These are phyloP conservation scores for Danio aesculapii DNA, from an alignment of 2,797 vertebrate species.

Conservation along the genomic window DNA sequence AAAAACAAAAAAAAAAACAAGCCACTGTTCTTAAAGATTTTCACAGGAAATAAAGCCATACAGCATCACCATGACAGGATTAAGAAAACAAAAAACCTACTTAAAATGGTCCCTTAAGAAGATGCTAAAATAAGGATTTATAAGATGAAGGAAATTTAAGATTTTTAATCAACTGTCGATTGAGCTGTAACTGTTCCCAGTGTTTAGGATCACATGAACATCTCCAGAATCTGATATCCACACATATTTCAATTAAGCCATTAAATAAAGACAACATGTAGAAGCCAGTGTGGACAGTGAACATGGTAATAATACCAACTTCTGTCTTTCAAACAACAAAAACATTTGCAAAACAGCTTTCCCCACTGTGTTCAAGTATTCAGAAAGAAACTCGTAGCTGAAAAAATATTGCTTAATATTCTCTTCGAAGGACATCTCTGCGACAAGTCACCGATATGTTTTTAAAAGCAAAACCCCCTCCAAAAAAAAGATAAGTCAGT, in stretches of 20 bases:
- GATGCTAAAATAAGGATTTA: not conserved
- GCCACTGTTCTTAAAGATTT: not conserved
- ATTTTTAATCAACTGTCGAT: not conserved
- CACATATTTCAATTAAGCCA: not conserved
- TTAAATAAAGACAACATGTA: slow-evolving; percentile 2
- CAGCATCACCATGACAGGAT: slow-evolving; percentile 2
- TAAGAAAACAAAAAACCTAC: not conserved
- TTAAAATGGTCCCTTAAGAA: slow-evolving; percentile 2
- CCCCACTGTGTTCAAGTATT: slow-evolving; percentile 66
- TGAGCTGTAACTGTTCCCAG: slow-evolving; percentile 20
- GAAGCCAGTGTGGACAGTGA: slow-evolving; percentile 22
- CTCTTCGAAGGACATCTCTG: slow-evolving; percentile 42
- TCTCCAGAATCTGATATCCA: not conserved
- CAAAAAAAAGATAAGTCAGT: not conserved
- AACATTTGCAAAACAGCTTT: slow-evolving; percentile 28
- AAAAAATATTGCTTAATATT: slow-evolving; percentile 51
- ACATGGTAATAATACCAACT: not conserved
- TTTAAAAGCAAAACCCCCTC: not conserved
- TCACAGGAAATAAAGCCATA: slow-evolving; percentile 10
- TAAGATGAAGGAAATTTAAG: not conserved
- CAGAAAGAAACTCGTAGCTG: slow-evolving; percentile 65
- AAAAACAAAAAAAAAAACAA: too few species aligned
- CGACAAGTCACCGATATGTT: not conserved
- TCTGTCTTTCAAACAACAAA: slow-evolving; percentile 10
- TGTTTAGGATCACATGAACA: slow-evolving; percentile 4